phyloP scores from a whole-genome alignment of 2,888 invertebrate genomes.

The Acleris sparsana region DNA sequence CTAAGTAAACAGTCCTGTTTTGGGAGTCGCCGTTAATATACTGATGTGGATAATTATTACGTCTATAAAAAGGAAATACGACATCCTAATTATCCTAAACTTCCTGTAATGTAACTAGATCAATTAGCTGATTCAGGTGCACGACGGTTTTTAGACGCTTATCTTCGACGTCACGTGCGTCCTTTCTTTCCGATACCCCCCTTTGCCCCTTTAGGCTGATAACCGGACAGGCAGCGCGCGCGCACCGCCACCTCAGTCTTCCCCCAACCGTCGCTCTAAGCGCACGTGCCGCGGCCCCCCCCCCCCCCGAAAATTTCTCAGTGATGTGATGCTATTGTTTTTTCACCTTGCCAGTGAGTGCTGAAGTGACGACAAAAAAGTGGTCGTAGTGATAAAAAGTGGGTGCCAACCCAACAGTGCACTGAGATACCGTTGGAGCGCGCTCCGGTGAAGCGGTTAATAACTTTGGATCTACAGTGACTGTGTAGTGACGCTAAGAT shows the following conservation, averaged over 20 bases:
- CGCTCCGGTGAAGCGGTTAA: constrained; percentile 77
- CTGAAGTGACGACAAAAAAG: constrained; percentile 41
- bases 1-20: too few relatives aligned
- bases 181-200: constrained; percentile 70
- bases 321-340: constrained; percentile 55
- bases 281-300: constrained; percentile 53
- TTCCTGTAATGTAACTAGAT: constrained; percentile 8
- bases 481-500: constrained; percentile 74
- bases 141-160: constrained; percentile 55
- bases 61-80: constrained; percentile 2
- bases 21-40: too few relatives aligned
- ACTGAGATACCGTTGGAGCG: constrained; percentile 73
- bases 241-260: constrained; percentile 74
- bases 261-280: constrained; percentile 54
- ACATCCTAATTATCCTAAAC: constrained; percentile 4
- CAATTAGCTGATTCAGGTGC: constrained; percentile 1
- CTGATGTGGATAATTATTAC: not conserved
- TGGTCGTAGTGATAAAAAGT: constrained; percentile 37
- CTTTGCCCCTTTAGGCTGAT: constrained; percentile 75
- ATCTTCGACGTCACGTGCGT: constrained; percentile 72
- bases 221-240: constrained; percentile 70
- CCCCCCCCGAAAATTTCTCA: constrained; percentile 42
- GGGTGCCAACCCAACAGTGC: constrained; percentile 47
- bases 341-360: constrained; percentile 44
- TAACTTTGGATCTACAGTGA: constrained; percentile 74